Percentiles rank a stretch among this genome's conserved stretches.
Evolutionary conservation across 1,140 invertebrate genomes (phyloP).

Genomic region (Brachionus rubens): DNA sequence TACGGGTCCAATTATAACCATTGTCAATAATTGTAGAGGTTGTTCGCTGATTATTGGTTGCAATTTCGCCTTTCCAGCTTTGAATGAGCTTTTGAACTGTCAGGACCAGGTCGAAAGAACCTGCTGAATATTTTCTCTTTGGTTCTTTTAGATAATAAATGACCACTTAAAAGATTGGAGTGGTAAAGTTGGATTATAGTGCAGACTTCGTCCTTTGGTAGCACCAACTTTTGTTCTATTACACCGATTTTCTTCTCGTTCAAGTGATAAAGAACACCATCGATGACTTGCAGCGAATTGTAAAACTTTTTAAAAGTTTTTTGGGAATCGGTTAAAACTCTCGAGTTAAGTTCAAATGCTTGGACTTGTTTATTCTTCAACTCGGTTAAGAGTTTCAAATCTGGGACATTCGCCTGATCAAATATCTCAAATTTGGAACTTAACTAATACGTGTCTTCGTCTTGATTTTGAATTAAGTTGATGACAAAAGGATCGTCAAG

Average conservation of each 20-base stretch:
- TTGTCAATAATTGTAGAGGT: conserved; percentile 22
- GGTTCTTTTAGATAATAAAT: neutral
- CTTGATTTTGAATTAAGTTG: too few relatives aligned
- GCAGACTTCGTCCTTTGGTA: too few relatives aligned
- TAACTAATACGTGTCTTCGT: too few relatives aligned
- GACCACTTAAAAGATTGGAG: neutral
- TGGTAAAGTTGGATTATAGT: neutral
- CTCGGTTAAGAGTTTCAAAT: neutral
- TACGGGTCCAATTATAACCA: conserved; percentile 49
- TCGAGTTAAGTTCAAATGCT: neutral
- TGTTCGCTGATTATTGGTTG: neutral
- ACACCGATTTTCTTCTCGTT: neutral
- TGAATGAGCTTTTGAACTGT: neutral
- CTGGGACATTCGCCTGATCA: neutral
- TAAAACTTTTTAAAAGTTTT: neutral
- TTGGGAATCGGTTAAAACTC: neutral
- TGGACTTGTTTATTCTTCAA: neutral
- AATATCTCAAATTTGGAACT: too few relatives aligned
- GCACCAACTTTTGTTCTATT: too few relatives aligned
- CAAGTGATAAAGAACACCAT: neutral
- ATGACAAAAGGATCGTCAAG: too few relatives aligned
- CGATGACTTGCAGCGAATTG: neutral
- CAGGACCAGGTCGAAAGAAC: neutral
- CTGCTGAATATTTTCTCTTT: neutral
- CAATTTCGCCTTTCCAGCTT: neutral